Evolutionary conservation across 2,113 vertebrate genomes (phyloP).

Genomic region (Agelaius phoeniceus): DNA sequence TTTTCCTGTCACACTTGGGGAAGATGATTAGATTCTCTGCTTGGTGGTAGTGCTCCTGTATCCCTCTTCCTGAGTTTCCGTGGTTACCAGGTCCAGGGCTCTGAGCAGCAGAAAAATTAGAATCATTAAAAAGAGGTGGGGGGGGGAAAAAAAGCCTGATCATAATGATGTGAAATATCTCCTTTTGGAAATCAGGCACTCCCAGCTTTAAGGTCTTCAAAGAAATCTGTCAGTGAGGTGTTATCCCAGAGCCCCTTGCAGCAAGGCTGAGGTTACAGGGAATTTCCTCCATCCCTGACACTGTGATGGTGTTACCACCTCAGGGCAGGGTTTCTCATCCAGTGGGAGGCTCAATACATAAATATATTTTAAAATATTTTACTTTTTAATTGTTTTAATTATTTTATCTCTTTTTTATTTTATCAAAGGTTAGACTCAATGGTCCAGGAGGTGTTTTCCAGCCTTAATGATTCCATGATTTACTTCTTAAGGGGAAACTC

Average conservation of each 20-base stretch:
- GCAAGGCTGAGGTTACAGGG: not conserved
- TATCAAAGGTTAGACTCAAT: not conserved
- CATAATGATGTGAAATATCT: not conserved
- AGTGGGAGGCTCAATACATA: not conserved
- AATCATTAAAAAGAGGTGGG: constrained; percentile 15
- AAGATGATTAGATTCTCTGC: not conserved
- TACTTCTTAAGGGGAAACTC: not conserved
- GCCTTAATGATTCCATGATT: not conserved
- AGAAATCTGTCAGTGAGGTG: not conserved
- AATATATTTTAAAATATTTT: not conserved
- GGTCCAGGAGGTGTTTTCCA: not conserved
- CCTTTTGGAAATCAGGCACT: not conserved
- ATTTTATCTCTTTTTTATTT: not conserved
- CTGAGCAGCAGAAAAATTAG: constrained; percentile 31
- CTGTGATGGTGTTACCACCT: not conserved
- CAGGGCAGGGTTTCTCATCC: not conserved
- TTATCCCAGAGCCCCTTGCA: not conserved
- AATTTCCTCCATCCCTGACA: not conserved
- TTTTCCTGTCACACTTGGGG: not conserved
- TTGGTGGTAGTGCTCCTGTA: constrained; percentile 1
- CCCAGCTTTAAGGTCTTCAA: not conserved
- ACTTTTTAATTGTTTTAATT: not conserved
- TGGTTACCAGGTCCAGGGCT: constrained; percentile 58
- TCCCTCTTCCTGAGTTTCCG: constrained; percentile 62
- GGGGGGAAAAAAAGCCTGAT: not conserved